A percentile compares a stretch with the other conserved stretches of the same genome.
These are phyloP conservation scores for Daboia siamensis DNA, from an alignment of 2,113 vertebrate species.

Conservation along the genomic window DNA sequence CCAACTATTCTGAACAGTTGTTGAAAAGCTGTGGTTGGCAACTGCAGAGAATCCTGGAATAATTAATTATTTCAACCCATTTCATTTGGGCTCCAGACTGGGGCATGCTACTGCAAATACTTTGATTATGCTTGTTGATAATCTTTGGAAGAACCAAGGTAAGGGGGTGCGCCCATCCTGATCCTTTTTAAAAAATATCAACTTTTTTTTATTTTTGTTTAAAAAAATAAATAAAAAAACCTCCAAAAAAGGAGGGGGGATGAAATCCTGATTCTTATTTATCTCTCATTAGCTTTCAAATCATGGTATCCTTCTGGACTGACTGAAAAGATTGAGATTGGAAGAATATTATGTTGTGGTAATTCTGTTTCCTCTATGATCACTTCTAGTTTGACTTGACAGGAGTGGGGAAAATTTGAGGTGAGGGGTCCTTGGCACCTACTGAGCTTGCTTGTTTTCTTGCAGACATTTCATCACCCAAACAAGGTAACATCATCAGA, in stretches of 20 bases:
- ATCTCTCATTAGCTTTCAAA: not conserved
- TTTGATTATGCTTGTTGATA: not conserved
- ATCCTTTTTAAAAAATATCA: not conserved
- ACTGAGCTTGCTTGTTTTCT: not conserved
- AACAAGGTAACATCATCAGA: not conserved
- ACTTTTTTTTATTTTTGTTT: not conserved
- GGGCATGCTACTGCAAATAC: not conserved
- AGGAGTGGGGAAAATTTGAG: not conserved
- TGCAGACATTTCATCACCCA: not conserved
- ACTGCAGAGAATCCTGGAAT: not conserved
- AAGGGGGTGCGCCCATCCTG: not conserved
- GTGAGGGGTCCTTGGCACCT: not conserved
- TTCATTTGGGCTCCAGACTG: not conserved
- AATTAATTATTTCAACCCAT: not conserved
- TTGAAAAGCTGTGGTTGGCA: not conserved
- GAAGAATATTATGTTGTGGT: not conserved
- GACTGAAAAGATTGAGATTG: not conserved
- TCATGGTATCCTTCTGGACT: not conserved
- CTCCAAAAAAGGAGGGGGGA: accelerated
- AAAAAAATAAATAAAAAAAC: not conserved
- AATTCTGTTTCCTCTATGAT: not conserved
- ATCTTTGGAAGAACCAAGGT: not conserved
- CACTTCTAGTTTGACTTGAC: not conserved
- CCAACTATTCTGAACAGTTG: not conserved
- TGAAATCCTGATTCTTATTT: not conserved